A percentile compares a stretch with the other conserved stretches of the same genome.
Conservation (phyloP, 2,113 vertebrate genomes). For the Lamprotornis superbus region DNA sequence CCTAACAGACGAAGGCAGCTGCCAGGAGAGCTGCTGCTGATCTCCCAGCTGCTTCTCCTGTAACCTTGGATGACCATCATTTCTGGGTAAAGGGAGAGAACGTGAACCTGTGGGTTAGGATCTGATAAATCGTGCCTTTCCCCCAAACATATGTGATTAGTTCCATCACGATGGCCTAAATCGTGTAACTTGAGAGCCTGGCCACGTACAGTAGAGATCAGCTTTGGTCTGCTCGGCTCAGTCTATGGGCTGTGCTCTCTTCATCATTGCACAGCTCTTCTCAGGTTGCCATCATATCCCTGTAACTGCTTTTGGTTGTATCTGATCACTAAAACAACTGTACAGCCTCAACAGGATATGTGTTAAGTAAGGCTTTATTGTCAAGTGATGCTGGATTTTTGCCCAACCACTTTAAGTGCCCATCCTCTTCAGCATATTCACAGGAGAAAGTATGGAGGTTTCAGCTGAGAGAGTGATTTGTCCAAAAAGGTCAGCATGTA, state of each 20-base stretch:
- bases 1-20: constrained; percentile 68
- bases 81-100: constrained; percentile 73
- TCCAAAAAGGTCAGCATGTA: background rate
- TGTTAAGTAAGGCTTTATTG: background rate
- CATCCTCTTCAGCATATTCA: background rate
- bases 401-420: background rate
- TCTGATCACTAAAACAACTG: background rate
- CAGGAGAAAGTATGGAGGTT: background rate
- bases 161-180: background rate
- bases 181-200: background rate
- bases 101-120: constrained; percentile 53
- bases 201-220: background rate
- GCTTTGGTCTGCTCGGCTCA: background rate
- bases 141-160: background rate
- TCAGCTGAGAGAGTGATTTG: background rate
- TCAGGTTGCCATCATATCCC: background rate
- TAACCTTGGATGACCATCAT: constrained; percentile 73
- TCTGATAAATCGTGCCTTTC: constrained; percentile 38
- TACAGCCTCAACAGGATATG: background rate
- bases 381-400: background rate
- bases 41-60: constrained; percentile 30
- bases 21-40: constrained; percentile 54
- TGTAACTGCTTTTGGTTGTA: background rate
- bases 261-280: background rate
- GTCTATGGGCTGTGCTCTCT: background rate